Conservation (phyloP, 2,113 vertebrate genomes). For the Anthoscopus minutus region DNA sequence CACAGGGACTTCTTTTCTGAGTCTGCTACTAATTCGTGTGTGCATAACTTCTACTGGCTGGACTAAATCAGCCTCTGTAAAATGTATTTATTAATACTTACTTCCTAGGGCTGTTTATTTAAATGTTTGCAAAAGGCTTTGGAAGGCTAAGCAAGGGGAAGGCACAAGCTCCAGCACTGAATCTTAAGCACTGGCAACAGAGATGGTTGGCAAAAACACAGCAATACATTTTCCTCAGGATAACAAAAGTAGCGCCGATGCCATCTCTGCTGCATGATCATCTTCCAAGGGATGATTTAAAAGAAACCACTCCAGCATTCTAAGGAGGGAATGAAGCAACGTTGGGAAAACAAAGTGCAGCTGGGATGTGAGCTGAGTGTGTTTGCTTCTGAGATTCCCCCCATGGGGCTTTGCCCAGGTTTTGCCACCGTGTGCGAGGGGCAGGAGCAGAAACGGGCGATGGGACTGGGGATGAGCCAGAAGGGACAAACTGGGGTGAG, state of each 20-base stretch:
- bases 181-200: conserved; percentile 38
- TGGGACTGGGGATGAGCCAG: background rate
- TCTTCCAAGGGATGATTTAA: background rate
- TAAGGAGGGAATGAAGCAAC: background rate
- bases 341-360: background rate
- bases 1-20: conserved; percentile 11
- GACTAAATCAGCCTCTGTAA: conserved; percentile 56
- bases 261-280: background rate
- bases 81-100: conserved; percentile 65
- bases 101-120: conserved; percentile 51
- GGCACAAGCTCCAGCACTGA: background rate
- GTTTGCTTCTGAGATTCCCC: background rate
- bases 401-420: background rate
- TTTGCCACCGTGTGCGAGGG: rapidly evolving
- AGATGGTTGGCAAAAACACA: conserved; percentile 9
- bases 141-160: conserved; percentile 48
- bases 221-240: background rate
- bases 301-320: background rate
- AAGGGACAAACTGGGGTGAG: background rate
- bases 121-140: conserved; percentile 61
- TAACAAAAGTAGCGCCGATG: conserved; percentile 17
- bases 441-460: background rate
- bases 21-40: conserved; percentile 55
- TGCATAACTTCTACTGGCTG: conserved; percentile 51
- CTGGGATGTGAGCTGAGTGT: background rate